These are phyloP conservation scores for Staurois parvus DNA, from an alignment of 2,797 vertebrate species.

Conservation along the genomic window DNA sequence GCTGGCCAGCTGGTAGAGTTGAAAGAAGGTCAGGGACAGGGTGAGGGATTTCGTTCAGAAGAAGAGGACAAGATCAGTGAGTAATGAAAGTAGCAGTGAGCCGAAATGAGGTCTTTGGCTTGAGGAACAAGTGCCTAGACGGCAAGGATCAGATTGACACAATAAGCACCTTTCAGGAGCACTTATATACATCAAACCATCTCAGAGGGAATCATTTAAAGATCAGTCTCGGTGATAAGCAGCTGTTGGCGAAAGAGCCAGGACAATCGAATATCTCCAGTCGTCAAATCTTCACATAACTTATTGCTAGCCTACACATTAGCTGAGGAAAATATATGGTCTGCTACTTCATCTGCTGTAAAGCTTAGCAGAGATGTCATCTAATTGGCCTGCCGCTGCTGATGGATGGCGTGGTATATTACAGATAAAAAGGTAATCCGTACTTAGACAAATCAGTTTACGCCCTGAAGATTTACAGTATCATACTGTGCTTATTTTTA, in stretches of 20 bases:
- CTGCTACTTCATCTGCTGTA: constrained; percentile 24
- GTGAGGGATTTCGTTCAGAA: constrained; percentile 53
- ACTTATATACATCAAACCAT: constrained; percentile 48
- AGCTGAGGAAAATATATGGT: constrained; percentile 21
- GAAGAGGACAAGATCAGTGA: constrained; percentile 58
- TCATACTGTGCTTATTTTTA: constrained; percentile 17
- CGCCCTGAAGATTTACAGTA: constrained; percentile 39
- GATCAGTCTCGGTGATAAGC: constrained; percentile 56
- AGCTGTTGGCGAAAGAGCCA: constrained; percentile 38
- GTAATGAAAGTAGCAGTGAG: constrained; percentile 59
- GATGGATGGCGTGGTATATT: constrained; percentile 40
- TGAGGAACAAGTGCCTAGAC: constrained; percentile 50
- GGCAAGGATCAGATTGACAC: constrained; percentile 54
- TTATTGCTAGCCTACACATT: constrained; percentile 40
- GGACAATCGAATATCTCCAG: constrained; percentile 46
- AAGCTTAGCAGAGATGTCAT: constrained; percentile 27
- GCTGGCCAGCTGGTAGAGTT: constrained; percentile 56
- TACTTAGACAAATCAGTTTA: constrained; percentile 48
- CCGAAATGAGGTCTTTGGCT: constrained; percentile 59
- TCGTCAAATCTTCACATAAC: constrained; percentile 38
- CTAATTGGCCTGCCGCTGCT: constrained; percentile 14
- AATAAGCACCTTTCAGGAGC: constrained; percentile 48
- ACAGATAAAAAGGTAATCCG: constrained; percentile 43
- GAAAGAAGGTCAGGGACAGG: constrained; percentile 52
- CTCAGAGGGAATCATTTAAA: constrained; percentile 53